Evolutionary conservation across 2,113 vertebrate species (phyloP).

Genomic region (Centropus unirufus): DNA sequence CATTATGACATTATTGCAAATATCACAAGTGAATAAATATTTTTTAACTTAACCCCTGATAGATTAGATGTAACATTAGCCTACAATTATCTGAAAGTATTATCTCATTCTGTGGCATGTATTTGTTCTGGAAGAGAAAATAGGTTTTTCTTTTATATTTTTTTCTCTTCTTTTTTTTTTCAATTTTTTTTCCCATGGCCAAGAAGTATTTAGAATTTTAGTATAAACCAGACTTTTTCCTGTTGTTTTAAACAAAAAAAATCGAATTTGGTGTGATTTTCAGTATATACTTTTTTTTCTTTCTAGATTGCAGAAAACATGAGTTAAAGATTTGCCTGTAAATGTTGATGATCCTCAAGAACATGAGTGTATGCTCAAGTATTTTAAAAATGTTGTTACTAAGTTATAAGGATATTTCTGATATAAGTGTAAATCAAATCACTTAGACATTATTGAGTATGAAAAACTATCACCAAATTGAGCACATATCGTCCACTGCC

Average conservation of each 20-base stretch:
- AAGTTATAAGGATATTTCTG: background rate
- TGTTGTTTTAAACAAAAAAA: background rate
- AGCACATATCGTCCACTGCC: background rate
- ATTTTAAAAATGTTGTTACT: background rate
- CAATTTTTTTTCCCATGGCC: background rate
- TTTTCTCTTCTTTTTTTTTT: too few species aligned
- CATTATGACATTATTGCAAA: background rate
- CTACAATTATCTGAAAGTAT: background rate
- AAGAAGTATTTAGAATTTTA: background rate
- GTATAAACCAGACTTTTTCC: background rate
- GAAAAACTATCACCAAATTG: background rate
- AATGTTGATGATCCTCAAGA: background rate
- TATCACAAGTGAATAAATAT: background rate
- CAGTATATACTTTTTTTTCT: background rate
- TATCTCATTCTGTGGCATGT: background rate
- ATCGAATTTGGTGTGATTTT: background rate
- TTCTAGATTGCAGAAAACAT: background rate
- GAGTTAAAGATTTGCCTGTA: background rate
- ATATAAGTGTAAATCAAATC: background rate
- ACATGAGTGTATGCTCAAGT: background rate
- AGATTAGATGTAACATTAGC: background rate
- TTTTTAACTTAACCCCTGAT: background rate
- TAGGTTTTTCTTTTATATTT: background rate
- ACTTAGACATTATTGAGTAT: background rate
- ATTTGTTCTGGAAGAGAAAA: background rate